Evolutionary conservation across 2,113 vertebrate genomes (phyloP).

Genomic region (Eira barbara): DNA sequence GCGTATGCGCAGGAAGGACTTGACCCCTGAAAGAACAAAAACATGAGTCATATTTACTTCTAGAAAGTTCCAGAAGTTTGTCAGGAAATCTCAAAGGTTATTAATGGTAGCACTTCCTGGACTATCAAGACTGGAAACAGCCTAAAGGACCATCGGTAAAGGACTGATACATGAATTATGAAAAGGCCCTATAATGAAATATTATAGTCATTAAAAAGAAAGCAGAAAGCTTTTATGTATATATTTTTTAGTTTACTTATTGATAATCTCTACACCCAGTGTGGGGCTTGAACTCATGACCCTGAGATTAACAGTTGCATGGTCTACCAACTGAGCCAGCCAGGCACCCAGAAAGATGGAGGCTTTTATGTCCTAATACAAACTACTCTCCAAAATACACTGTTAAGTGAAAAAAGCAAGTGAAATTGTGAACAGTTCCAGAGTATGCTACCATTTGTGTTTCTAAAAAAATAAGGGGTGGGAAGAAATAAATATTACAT

Average conservation of each 20-base stretch:
- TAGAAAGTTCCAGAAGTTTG: slow-evolving; percentile 32
- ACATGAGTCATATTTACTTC: neutral
- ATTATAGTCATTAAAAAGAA: slow-evolving; percentile 35
- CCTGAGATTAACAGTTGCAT: neutral
- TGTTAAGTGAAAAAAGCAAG: neutral
- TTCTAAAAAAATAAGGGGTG: neutral
- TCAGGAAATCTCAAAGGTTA: slow-evolving; percentile 11
- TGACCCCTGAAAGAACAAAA: slow-evolving; percentile 89
- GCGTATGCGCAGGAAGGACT: slow-evolving; percentile 95
- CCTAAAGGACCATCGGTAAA: neutral
- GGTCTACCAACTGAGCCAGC: neutral
- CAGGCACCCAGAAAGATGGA: neutral
- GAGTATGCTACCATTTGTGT: neutral
- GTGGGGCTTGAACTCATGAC: neutral
- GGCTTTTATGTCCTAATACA: neutral
- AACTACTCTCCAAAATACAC: neutral
- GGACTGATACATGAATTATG: neutral
- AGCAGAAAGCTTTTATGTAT: neutral
- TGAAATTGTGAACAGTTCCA: neutral
- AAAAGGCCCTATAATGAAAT: neutral
- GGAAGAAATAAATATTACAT: slow-evolving; percentile 1
- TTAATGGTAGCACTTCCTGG: neutral
- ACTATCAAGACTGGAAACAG: slow-evolving; percentile 10
- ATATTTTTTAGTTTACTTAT: neutral
- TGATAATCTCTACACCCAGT: neutral